Evolutionary conservation across 2,888 invertebrate species (phyloP).

Genomic region (Nudaria mundana): DNA sequence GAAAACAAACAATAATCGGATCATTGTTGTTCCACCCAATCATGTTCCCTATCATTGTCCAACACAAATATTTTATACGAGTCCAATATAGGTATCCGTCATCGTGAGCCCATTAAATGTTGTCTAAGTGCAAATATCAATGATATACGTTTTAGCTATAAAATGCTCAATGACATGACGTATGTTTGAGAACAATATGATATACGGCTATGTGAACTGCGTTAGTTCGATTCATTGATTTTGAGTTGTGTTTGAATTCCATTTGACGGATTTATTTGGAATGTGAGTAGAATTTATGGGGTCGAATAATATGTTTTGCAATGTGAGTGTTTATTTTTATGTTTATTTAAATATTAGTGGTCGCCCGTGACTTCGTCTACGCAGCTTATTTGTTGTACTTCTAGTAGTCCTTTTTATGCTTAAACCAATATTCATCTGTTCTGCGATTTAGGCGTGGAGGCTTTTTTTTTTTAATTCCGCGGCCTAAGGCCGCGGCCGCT

Average conservation of each 20-base stretch:
- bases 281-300: conserved; percentile 3
- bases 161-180: conserved; percentile 37
- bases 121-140: conserved; percentile 32
- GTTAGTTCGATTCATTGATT: conserved; percentile 7
- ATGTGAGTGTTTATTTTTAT: neutral
- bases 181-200: conserved; percentile 27
- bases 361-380: no score
- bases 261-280: neutral
- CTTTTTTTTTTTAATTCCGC: no score
- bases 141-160: conserved; percentile 31
- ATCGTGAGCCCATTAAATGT: conserved; percentile 23
- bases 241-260: conserved; percentile 13
- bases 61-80: conserved; percentile 24
- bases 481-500: no score
- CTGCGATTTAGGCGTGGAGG: no score
- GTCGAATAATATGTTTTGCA: neutral
- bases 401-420: neutral
- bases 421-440: no score
- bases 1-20: neutral
- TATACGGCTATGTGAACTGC: conserved; percentile 30
- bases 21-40: conserved; percentile 2
- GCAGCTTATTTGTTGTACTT: no score
- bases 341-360: no score
- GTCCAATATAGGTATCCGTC: conserved; percentile 29
- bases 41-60: conserved; percentile 18